Evolutionary conservation across 2,888 invertebrate species (phyloP).

Genomic region (Drepana falcataria): DNA sequence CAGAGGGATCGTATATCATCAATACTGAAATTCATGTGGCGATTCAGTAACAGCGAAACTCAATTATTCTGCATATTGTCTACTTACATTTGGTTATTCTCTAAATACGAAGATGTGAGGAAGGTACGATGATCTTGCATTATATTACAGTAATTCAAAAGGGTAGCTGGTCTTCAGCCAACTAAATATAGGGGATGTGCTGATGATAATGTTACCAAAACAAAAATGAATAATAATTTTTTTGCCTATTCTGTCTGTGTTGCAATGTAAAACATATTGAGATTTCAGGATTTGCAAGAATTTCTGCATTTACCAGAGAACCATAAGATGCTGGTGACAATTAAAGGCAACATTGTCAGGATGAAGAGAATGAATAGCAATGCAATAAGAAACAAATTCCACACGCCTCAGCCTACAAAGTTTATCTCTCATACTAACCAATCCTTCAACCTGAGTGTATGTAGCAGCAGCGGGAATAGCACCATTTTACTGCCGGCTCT

Average conservation of each 20-base stretch:
- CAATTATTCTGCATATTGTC: constrained; percentile 81
- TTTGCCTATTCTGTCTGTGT: too few relatives aligned
- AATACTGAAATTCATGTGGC: constrained; percentile 81
- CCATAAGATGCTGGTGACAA: constrained; percentile 52
- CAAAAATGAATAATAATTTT: too few relatives aligned
- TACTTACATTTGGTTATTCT: constrained; percentile 83
- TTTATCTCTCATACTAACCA: constrained; percentile 40
- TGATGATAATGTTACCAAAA: too few relatives aligned
- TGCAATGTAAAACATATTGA: not conserved
- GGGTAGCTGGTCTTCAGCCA: too few relatives aligned
- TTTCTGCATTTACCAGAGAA: constrained; percentile 55
- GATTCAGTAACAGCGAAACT: constrained; percentile 83
- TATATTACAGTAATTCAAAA: too few relatives aligned
- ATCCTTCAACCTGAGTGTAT: constrained; percentile 32
- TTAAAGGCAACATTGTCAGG: constrained; percentile 54
- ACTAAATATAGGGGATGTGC: too few relatives aligned
- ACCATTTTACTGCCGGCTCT: constrained; percentile 42
- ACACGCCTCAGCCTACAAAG: constrained; percentile 41
- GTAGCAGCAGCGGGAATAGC: constrained; percentile 18
- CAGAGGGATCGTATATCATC: constrained; percentile 79
- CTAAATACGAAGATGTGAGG: constrained; percentile 69
- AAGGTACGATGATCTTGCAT: constrained; percentile 35
- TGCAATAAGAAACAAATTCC: constrained; percentile 34
- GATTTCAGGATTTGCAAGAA: constrained; percentile 55
- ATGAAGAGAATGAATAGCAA: constrained; percentile 55